Evolutionary conservation across 2,888 invertebrate genomes (phyloP).

Genomic region (Unio delphinus): DNA sequence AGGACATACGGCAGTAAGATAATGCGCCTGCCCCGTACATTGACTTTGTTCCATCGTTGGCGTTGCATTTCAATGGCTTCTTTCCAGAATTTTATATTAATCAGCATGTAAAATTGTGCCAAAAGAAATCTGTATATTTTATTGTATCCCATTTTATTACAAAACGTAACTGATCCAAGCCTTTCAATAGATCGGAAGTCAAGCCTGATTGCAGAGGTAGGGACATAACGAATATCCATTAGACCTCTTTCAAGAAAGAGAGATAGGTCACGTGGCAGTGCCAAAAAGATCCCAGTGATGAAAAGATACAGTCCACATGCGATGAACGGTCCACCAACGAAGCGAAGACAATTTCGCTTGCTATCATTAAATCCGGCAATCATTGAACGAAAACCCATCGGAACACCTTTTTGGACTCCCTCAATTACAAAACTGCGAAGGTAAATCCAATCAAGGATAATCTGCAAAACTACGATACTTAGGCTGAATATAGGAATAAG

Average conservation of each 20-base stretch:
- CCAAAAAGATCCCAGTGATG: slow-evolving; percentile 11
- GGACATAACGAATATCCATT: slow-evolving; percentile 4
- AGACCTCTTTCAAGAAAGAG: slow-evolving; percentile 18
- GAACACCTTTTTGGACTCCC: slow-evolving; percentile 28
- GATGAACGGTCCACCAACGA: slow-evolving; percentile 32
- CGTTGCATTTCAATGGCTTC: slow-evolving; percentile 15
- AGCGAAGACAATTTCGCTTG: slow-evolving; percentile 22
- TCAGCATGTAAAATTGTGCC: slow-evolving; percentile 27
- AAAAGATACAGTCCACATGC: slow-evolving; percentile 22
- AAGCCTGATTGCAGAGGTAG: slow-evolving; percentile 6
- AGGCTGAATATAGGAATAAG: slow-evolving; percentile 18
- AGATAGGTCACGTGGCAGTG: slow-evolving; percentile 20
- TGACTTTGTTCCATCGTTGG: slow-evolving; percentile 6
- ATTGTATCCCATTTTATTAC: slow-evolving; percentile 14
- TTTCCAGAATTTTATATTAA: slow-evolving; percentile 34
- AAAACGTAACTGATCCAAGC: slow-evolving; percentile 18
- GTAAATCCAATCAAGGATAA: slow-evolving; percentile 20
- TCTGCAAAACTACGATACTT: slow-evolving; percentile 21
- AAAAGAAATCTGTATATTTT: slow-evolving; percentile 19
- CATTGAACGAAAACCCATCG: slow-evolving; percentile 36
- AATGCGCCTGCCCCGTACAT: neutral
- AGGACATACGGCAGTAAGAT: slow-evolving; percentile 17
- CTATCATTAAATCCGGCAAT: slow-evolving; percentile 29
- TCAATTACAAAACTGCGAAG: slow-evolving; percentile 15
- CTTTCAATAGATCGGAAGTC: slow-evolving; percentile 6